phyloP scores from a whole-genome alignment of 2,888 invertebrate species.

The Sinhomidia bicolor region DNA sequence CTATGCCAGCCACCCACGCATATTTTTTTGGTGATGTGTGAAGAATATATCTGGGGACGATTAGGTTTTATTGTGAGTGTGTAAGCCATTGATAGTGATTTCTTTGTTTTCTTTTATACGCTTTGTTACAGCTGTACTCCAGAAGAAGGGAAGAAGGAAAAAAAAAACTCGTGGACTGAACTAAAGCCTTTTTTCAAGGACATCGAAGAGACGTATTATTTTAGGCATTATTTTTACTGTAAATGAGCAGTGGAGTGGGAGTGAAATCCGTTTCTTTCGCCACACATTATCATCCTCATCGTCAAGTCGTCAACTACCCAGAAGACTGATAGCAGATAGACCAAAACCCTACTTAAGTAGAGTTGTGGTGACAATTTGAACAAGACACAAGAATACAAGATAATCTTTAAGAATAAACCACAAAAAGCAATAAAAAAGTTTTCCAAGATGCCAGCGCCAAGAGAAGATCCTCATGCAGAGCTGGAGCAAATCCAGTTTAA shows the following conservation, averaged over 20 bases:
- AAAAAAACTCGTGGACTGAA: background rate
- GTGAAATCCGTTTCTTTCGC: background rate
- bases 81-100: background rate
- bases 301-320: background rate
- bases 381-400: background rate
- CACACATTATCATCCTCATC: background rate
- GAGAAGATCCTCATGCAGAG: conserved; percentile 79
- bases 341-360: background rate
- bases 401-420: conserved; percentile 9
- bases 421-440: conserved; percentile 19
- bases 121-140: background rate
- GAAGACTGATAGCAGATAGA: conserved; percentile 17
- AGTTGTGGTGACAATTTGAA: background rate
- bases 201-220: background rate
- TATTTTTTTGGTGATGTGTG: background rate
- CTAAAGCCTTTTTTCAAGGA: background rate
- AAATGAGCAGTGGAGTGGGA: background rate
- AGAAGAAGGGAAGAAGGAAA: background rate
- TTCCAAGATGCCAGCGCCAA: conserved; percentile 69
- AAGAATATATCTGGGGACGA: too few relatives aligned
- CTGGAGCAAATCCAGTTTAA: conserved; percentile 81
- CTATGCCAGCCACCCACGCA: background rate
- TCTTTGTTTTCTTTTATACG: background rate
- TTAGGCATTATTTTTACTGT: too few relatives aligned
- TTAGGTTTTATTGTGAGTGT: too few relatives aligned